These are phyloP conservation scores for Ellobius talpinus DNA, from an alignment of 2,113 vertebrate genomes.

Conservation along the genomic window DNA sequence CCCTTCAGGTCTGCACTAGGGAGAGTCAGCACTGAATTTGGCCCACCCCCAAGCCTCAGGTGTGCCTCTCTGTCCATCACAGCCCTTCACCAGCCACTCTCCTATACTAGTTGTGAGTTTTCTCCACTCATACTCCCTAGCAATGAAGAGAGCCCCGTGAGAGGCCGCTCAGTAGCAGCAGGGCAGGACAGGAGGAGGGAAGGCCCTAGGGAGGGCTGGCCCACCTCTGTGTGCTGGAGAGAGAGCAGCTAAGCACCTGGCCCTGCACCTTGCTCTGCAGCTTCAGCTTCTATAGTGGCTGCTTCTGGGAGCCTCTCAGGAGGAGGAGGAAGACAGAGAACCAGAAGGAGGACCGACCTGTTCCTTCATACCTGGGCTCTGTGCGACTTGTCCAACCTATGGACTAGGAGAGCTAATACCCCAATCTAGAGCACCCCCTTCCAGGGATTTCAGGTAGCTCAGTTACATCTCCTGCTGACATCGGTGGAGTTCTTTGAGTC, in stretches of 20 bases:
- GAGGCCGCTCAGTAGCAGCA: not conserved
- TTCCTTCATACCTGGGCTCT: not conserved
- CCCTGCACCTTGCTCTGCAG: conserved; percentile 8
- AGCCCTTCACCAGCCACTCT: not conserved
- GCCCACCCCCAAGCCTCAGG: not conserved
- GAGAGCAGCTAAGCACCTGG: conserved; percentile 66
- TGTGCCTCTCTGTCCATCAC: too few species aligned
- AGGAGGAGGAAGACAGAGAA: not conserved
- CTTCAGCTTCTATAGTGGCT: conserved; percentile 69
- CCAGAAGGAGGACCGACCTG: not conserved
- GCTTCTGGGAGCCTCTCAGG: conserved; percentile 43
- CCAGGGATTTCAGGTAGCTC: not conserved
- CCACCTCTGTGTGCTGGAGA: not conserved
- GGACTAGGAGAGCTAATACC: not conserved
- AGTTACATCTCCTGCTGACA: not conserved
- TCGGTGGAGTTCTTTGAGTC: not conserved
- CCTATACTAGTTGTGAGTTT: not conserved
- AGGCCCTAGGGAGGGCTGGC: conserved; percentile 22
- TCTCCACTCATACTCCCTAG: not conserved
- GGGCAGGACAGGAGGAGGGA: not conserved
- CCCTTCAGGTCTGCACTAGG: not conserved
- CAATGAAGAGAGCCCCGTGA: not conserved
- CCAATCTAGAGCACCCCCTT: not conserved
- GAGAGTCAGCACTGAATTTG: not conserved
- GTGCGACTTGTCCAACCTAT: not conserved